phyloP scores from a whole-genome alignment of 2,113 vertebrate genomes.

The Uria lomvia region DNA sequence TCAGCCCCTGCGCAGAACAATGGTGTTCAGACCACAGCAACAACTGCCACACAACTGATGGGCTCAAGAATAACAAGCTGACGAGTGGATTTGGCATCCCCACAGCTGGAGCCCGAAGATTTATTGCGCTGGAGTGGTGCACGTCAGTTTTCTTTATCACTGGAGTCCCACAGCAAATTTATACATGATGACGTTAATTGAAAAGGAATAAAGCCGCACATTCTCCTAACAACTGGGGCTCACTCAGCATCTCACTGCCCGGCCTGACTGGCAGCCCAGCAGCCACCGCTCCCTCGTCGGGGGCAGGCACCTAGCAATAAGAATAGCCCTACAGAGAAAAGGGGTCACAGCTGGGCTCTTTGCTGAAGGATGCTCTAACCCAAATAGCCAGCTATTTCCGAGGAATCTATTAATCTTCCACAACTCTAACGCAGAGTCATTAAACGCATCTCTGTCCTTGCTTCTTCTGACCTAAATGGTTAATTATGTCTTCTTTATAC shows the following conservation, averaged over 20 bases:
- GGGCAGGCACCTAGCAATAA: constrained; percentile 14
- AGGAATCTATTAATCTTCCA: not conserved
- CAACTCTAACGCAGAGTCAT: not conserved
- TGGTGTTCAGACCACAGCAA: not conserved
- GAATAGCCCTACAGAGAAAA: not conserved
- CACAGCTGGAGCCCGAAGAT: not conserved
- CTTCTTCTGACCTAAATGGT: not conserved
- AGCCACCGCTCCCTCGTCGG: not conserved
- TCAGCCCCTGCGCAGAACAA: not conserved
- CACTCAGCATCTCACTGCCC: not conserved
- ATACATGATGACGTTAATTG: not conserved
- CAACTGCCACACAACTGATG: not conserved
- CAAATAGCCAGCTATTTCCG: not conserved
- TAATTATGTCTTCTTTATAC: not conserved
- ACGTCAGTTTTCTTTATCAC: not conserved
- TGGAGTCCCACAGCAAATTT: constrained; percentile 24
- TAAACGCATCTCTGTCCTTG: not conserved
- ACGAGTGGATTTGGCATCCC: not conserved
- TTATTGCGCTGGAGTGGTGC: not conserved
- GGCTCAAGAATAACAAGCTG: constrained; percentile 3
- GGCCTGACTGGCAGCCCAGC: not conserved
- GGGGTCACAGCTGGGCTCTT: constrained; percentile 22
- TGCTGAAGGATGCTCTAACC: not conserved
- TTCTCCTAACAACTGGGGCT: constrained; percentile 1
- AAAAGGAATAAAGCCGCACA: constrained; percentile 1